Conservation (phyloP, 2,888 invertebrate species). For the Stomorhina lunata region DNA sequence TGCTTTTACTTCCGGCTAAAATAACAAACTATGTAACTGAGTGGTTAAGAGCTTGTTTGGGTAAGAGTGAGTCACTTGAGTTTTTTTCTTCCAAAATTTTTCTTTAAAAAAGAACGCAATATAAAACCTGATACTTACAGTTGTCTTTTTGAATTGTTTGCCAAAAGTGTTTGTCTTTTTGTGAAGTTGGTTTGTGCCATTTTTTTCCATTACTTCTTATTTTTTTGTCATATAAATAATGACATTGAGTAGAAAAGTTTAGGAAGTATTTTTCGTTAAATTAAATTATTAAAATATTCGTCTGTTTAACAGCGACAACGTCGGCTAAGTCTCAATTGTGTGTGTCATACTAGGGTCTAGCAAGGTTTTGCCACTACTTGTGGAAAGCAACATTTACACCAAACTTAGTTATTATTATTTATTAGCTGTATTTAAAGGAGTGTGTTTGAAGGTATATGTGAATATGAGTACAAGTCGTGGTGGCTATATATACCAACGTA, state of each 20-base stretch:
- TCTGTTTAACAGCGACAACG: constrained; percentile 61
- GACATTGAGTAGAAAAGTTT: constrained; percentile 22
- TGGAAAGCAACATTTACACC: background rate
- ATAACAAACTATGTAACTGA: constrained; percentile 3
- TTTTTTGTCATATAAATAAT: background rate
- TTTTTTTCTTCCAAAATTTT: background rate
- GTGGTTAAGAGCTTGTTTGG: background rate
- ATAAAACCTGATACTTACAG: background rate
- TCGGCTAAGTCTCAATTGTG: constrained; percentile 41
- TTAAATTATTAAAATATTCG: constrained; percentile 67
- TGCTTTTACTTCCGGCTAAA: constrained; percentile 48
- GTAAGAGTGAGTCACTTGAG: background rate
- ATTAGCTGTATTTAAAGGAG: background rate
- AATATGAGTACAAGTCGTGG: too few relatives aligned
- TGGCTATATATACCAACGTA: background rate
- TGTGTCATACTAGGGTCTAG: background rate
- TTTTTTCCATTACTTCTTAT: background rate
- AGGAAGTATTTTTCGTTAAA: constrained; percentile 57
- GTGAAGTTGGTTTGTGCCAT: constrained; percentile 9
- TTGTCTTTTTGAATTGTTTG: constrained; percentile 35
- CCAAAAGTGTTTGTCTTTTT: constrained; percentile 52
- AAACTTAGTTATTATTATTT: background rate
- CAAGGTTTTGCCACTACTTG: background rate
- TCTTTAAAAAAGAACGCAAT: background rate
- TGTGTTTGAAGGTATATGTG: too few relatives aligned